Evolutionary conservation across 1,140 invertebrate species (phyloP).

Genomic region (Plutomurus gul): DNA sequence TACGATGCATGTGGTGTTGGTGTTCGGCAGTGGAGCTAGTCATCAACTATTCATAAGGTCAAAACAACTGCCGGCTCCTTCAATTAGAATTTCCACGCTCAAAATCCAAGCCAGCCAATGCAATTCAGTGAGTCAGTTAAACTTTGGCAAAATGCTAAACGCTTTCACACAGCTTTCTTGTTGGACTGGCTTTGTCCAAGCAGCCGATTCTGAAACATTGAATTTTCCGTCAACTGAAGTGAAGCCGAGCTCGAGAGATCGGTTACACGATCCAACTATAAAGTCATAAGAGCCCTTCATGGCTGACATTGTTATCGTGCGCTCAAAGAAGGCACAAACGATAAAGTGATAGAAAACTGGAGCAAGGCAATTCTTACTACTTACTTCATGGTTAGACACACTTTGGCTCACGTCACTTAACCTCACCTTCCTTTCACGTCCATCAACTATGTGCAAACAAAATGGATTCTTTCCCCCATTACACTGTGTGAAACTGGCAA

Average conservation of each 20-base stretch:
- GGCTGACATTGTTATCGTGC: not conserved
- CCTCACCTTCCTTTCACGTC: conserved; percentile 14
- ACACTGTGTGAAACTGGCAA: not conserved
- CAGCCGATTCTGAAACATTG: not conserved
- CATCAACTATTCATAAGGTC: not conserved
- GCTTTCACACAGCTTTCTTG: not conserved
- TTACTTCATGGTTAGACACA: conserved; percentile 13
- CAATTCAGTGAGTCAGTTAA: not conserved
- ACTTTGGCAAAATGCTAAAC: not conserved
- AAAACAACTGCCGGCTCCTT: not conserved
- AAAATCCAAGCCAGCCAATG: not conserved
- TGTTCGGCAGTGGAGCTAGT: not conserved
- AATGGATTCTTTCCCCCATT: conserved; percentile 1
- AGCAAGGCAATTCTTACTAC: not conserved
- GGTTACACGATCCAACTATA: too few relatives aligned
- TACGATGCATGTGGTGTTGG: not conserved
- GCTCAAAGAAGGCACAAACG: not conserved
- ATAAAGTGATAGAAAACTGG: not conserved
- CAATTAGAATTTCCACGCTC: conserved; percentile 1
- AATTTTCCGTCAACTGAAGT: not conserved
- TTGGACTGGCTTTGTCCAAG: not conserved
- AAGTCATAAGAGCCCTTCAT: not conserved
- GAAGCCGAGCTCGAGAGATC: not conserved
- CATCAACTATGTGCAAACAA: conserved; percentile 10
- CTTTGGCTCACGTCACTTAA: conserved; percentile 3